Evolutionary conservation across 2,888 invertebrate genomes (phyloP), one percentile per base, ranked within the genome.

Genomic region (Matsumyia berberina): DNA sequence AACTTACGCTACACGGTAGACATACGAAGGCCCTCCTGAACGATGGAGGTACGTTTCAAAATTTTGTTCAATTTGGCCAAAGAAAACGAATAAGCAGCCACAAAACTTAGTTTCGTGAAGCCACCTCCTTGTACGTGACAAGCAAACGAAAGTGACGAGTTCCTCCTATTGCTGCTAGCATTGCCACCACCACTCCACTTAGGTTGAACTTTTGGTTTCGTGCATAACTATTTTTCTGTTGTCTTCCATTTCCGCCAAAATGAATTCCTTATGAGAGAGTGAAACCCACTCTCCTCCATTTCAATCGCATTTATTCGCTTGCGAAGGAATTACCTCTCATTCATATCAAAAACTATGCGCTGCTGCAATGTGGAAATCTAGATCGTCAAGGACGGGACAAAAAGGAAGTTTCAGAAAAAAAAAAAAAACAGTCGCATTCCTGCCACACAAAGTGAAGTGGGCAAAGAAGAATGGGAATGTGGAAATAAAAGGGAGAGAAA

Each of bases 361-460:
- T 60, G 51, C 42, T 49, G 17, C 35, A 11, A 9, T 39, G 44
- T 49, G 24, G 62, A 67, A 73, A 83, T 79, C 79, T 83, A 74
- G 83, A 83, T 73, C 83, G 79, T 73, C 83, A 83, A 83, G 83
- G 83, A 83, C 83, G 79, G 66, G 31, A 64, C 72, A 83, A 74
- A 73, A 83, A 58, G 62, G 69, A 79, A 69, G 73, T 73, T 49
- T 62, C 19, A 51, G 19, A 29, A 42, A 49, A 64, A 7, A 60
- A 64, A 46, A 5, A 24, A 31, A 37, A 46, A 57, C 67, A 35
- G 31, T 1, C 39, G 15, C 78, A 78, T 70, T 70, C 62, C 39
- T 72, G 29, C 51, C 7, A 29, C 60, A 70, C 53, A 72, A 39
- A 62, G 46, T 64, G 49, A 24, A 57, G 31, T 53, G 39, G 1